Evolutionary conservation across 2,797 vertebrate species (phyloP).

Genomic region (Heliangelus exortis): DNA sequence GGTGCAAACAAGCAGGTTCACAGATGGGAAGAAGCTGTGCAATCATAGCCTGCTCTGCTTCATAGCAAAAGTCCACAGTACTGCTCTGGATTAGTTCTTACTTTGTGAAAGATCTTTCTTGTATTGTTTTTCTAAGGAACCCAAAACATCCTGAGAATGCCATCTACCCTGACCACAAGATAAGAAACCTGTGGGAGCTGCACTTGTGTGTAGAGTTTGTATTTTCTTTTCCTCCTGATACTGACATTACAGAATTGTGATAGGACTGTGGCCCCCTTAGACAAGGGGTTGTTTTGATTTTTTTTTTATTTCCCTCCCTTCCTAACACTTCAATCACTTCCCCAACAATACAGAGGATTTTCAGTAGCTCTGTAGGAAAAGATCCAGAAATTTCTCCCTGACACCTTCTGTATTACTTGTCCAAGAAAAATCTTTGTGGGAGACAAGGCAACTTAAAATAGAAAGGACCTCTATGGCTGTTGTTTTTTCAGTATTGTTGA

Average conservation of each 20-base stretch:
- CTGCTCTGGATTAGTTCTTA: background rate
- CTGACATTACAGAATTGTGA: background rate
- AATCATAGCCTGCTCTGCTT: background rate
- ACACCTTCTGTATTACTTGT: background rate
- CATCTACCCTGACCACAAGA: background rate
- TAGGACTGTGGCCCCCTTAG: too few relatives aligned
- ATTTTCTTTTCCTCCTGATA: background rate
- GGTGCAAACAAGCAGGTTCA: background rate
- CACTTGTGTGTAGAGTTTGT: fast-evolving
- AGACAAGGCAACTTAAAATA: background rate
- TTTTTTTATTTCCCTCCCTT: background rate
- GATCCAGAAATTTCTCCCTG: background rate
- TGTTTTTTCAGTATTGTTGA: background rate
- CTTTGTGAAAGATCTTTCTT: background rate
- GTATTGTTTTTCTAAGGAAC: background rate
- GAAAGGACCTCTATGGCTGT: background rate
- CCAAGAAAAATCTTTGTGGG: background rate
- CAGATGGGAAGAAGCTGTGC: background rate
- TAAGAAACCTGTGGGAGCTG: background rate
- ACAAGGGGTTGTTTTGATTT: too few relatives aligned
- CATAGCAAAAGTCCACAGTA: too few relatives aligned
- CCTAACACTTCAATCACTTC: background rate
- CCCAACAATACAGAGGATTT: background rate
- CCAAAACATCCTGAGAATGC: background rate
- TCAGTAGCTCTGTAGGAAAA: background rate